Evolutionary conservation across 1,140 invertebrate species (phyloP), one percentile per base, ranked within the genome.

Genomic region (Drosophila bocqueti): DNA sequence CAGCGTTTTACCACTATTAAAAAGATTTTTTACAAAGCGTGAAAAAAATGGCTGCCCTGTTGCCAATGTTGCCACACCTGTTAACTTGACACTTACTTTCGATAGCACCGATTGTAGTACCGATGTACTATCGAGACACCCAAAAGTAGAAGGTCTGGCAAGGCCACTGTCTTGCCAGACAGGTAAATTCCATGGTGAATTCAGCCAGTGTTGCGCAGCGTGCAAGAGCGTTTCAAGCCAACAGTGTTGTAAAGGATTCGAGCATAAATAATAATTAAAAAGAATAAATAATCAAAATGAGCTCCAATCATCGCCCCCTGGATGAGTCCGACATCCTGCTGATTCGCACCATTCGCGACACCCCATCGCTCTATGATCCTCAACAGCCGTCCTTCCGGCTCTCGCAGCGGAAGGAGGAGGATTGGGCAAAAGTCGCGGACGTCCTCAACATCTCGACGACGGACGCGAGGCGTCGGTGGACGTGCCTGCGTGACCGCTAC

Each of bases 11-110:
- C 60, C 83, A 87, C 52, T 78, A 87, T 85, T 86, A 45, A 66
- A 63, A 63, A 45, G 31, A 29, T 34, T 66, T 86, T 71, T 71
- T 69, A 86, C 80, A 78, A 80, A 87, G 80, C 78, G 85, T 84
- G 78, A 90, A 90, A 78, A 89, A 89, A 89, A 87, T 87, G 84
- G 84, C 84, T 89, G 85, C 68, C 77, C 64, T 82, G 61, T 24
- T 52, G 49, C 26, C 79, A 64, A 75, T 46, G 54, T 64, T 42
- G 47, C 61, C 61, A 63, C 47, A 54, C 47, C 60, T 63, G 47
- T 54, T 38, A 54, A 40, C 16, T 18, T 43, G 16, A n/a, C 42
- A 43, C 7, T 18, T 43, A 18, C 42, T 9, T 9, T 43, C 16
- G 42, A n/a, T 43, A 43, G 8, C 16, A 43, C 42, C 16, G 42